Percentiles rank a stretch among this genome's conserved stretches.
Evolutionary conservation across 1,140 invertebrate species (phyloP).

Genomic region (Ceratoteleas bidentatus): DNA sequence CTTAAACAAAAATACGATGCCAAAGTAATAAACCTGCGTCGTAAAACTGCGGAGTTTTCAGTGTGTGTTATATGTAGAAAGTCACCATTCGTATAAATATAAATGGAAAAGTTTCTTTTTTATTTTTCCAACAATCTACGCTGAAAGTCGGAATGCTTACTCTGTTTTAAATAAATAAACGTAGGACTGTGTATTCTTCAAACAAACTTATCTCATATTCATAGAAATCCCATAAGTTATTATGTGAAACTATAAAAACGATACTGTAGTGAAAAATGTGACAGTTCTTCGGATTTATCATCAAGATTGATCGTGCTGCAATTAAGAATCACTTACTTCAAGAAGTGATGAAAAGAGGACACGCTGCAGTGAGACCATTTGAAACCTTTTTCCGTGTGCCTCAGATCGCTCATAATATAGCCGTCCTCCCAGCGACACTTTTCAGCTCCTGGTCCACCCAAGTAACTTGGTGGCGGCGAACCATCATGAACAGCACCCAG

Average conservation of each 20-base stretch:
- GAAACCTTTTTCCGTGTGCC: constrained; percentile 97
- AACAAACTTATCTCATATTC: too few species aligned
- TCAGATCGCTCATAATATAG: constrained; percentile 96
- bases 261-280: background rate
- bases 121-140: too few species aligned
- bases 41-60: too few species aligned
- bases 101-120: too few species aligned
- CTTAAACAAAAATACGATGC: too few species aligned
- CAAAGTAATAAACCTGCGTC: too few species aligned
- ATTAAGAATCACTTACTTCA: constrained; percentile 86
- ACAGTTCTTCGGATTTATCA: too few species aligned
- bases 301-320: background rate
- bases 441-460: constrained; percentile 96
- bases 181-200: too few species aligned
- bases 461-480: constrained; percentile 95
- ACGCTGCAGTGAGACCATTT: constrained; percentile 96
- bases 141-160: too few species aligned
- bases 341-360: constrained; percentile 97
- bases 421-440: constrained; percentile 98
- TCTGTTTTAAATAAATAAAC: too few species aligned
- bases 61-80: too few species aligned
- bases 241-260: background rate
- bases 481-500: constrained; percentile 97
- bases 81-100: too few species aligned
- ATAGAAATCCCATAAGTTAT: background rate